Base-by-base conservation (phyloP, 35 echinoderm and acorn worm species). In the Patiria miniata region DNA sequence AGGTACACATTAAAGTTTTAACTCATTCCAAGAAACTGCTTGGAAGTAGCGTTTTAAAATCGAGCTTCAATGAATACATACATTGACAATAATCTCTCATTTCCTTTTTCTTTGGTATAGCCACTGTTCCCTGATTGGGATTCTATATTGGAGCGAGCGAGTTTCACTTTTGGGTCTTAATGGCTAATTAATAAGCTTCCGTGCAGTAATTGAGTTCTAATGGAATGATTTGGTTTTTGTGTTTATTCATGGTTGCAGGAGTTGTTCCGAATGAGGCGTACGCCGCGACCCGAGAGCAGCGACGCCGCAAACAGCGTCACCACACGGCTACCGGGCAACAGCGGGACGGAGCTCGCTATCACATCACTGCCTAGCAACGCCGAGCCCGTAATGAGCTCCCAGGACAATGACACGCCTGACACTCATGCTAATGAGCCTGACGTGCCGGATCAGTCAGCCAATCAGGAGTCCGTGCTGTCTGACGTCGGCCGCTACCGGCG, bases 401-500 rank as follows among this genome's bases (percentile, higher is more conserved):
- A 73, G 26, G 65, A 73, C 26, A 73, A 73, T 73, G 65, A 73
- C 19, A 73, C 65, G 29, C 65, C 65, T 73, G 65, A 73, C 65
- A 73, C 29, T 73, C 3, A 73, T 73, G 65, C 65, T 26, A 73
- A 73, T 73, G 65, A 73, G 65, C 21, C 65, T 7, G 65, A 73
- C 65, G 26, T 36, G 34, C 29, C 65, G 65, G 65, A 73, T 5
- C 65, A 73, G 37, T 1, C 54, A 18, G 53, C 82, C 82, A 59
- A 84, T 84, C 51, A 84, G 82, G 82, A 58, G 29, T 57, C 51
- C 32, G 33, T 53, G 14, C 51, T 84, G 10, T 84, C 82, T 36
- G 82, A 84, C 57, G 82, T 84, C 9, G 82, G 82, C 12, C 51
- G 82, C 37, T 84, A 84, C 36, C 57, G 82, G 38, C 82, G 57